phyloP scores from a whole-genome alignment of 1,140 invertebrate species.

The Drosophila nigromelanica region DNA sequence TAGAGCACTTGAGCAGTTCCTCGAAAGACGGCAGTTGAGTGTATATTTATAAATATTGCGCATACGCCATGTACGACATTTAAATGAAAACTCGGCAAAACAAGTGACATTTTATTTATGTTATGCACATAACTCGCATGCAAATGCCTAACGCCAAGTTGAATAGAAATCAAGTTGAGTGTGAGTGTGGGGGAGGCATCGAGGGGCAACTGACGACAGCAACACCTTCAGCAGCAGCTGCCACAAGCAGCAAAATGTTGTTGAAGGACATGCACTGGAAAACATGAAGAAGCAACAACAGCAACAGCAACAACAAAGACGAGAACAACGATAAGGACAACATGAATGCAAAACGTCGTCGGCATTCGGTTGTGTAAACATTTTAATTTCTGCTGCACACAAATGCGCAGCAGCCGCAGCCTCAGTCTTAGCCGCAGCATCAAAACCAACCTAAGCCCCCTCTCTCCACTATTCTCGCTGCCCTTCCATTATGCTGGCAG shows the following conservation, averaged over 20 bases:
- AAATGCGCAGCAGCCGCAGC: constrained; percentile 70
- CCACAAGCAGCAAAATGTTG: constrained; percentile 37
- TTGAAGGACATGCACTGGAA: constrained; percentile 48
- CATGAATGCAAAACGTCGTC: constrained; percentile 72
- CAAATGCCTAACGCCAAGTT: constrained; percentile 31
- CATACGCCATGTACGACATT: constrained; percentile 18
- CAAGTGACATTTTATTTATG: constrained; percentile 61
- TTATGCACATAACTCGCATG: constrained; percentile 20
- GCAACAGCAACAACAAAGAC: constrained; percentile 28
- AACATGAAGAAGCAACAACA: constrained; percentile 26
- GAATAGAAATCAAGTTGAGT: constrained; percentile 11
- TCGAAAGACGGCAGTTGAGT: constrained; percentile 52
- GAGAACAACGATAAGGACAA: constrained; percentile 40
- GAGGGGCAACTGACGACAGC: constrained; percentile 14
- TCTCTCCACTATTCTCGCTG: too few relatives aligned
- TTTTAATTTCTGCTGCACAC: constrained; percentile 78
- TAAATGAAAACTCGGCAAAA: constrained; percentile 48
- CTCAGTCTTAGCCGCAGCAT: constrained; percentile 44
- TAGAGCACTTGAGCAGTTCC: constrained; percentile 20
- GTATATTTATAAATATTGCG: constrained; percentile 28
- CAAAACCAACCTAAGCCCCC: not conserved
- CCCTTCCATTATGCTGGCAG: constrained; percentile 1
- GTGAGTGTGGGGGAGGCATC: not conserved
- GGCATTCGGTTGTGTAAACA: constrained; percentile 79
- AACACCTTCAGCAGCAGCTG: constrained; percentile 39